phyloP scores from a whole-genome alignment of 23 tunicate genomes.

The Trididemnum clinides region DNA sequence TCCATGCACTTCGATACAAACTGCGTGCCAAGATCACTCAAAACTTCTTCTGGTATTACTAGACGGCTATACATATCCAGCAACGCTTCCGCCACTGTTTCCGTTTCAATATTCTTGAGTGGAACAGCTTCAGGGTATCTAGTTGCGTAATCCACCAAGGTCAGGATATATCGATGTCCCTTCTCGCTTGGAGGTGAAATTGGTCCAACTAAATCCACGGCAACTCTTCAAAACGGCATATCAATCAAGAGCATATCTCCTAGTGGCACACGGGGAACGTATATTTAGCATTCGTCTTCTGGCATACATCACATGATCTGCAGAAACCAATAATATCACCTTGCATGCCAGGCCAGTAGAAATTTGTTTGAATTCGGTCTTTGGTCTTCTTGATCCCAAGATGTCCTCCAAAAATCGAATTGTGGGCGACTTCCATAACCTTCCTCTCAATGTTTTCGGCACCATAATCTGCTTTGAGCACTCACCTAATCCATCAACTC shows the following conservation, averaged over 20 bases:
- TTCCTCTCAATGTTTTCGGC: neutral
- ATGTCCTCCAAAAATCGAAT: constrained; percentile 36
- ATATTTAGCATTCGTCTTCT: constrained; percentile 4
- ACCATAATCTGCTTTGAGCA: constrained; percentile 9
- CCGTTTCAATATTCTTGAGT: constrained; percentile 32
- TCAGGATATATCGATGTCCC: constrained; percentile 33
- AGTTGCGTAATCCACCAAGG: constrained; percentile 42
- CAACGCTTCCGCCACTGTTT: constrained; percentile 35
- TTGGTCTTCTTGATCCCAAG: constrained; percentile 40
- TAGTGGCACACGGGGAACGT: constrained; percentile 18
- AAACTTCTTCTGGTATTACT: constrained; percentile 25
- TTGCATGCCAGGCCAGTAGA: constrained; percentile 21
- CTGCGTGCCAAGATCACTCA: constrained; percentile 22
- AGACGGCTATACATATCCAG: constrained; percentile 16
- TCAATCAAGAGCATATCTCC: constrained; percentile 14
- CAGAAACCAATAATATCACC: neutral
- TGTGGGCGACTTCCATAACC: constrained; percentile 31
- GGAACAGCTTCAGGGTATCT: constrained; percentile 38
- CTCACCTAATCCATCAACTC: neutral
- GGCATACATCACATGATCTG: constrained; percentile 38
- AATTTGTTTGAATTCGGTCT: constrained; percentile 18
- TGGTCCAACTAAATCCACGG: constrained; percentile 46
- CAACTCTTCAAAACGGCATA: constrained; percentile 29
- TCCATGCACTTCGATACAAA: too few species aligned
- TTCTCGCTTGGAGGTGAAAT: constrained; percentile 4